phyloP scores from a whole-genome alignment of 2,113 vertebrate species.

The Ammodytes marinus region DNA sequence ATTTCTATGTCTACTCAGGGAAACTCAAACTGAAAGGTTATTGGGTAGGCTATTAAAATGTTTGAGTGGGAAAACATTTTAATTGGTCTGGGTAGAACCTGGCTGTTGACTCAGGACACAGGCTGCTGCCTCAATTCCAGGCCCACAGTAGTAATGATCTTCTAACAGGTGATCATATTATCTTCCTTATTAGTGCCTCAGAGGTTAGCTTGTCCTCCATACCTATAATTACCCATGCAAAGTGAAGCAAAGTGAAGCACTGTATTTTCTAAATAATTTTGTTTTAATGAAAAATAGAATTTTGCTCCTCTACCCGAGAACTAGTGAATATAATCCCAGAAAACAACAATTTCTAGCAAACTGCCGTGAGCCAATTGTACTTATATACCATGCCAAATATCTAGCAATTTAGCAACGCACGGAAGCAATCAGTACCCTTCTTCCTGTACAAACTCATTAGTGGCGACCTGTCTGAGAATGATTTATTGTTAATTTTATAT shows the following conservation, averaged over 20 bases:
- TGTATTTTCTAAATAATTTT: background rate
- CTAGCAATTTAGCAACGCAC: slow-evolving; percentile 49
- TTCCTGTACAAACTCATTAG: slow-evolving; percentile 73
- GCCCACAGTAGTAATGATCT: slow-evolving; percentile 41
- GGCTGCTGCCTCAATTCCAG: slow-evolving; percentile 36
- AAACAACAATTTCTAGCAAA: slow-evolving; percentile 34
- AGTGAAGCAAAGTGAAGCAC: background rate
- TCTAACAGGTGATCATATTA: slow-evolving; percentile 59
- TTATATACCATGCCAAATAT: slow-evolving; percentile 41
- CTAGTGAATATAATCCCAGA: slow-evolving; percentile 24
- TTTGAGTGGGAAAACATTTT: slow-evolving; percentile 74
- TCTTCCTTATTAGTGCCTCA: slow-evolving; percentile 63
- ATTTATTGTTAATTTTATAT: slow-evolving; percentile 77
- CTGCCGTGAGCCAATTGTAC: slow-evolving; percentile 28
- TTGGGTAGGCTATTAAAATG: slow-evolving; percentile 74
- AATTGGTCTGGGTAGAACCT: slow-evolving; percentile 76
- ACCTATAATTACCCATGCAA: slow-evolving; percentile 39
- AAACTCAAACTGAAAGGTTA: slow-evolving; percentile 78
- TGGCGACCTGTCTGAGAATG: slow-evolving; percentile 70
- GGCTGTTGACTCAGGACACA: slow-evolving; percentile 68
- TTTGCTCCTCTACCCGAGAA: slow-evolving; percentile 32
- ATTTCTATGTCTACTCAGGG: slow-evolving; percentile 70
- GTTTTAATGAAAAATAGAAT: slow-evolving; percentile 21
- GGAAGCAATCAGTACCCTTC: slow-evolving; percentile 60
- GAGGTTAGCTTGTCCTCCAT: slow-evolving; percentile 57